Base-by-base conservation (phyloP, 2,113 vertebrate genomes). In the Prochilodus magdalenae region DNA sequence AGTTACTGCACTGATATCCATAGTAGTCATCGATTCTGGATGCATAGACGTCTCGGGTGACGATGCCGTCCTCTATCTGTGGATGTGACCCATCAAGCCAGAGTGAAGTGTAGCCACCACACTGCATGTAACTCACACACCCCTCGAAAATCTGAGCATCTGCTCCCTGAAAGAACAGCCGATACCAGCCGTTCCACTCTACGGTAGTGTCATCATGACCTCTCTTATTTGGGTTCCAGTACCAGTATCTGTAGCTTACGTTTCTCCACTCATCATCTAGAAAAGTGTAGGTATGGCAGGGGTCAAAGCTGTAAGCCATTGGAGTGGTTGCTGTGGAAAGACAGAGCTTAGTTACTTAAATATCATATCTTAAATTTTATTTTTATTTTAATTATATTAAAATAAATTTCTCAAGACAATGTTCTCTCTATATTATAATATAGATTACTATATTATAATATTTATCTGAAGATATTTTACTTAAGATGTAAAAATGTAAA, bases 121-220 rank as follows among this genome's bases (percentile, higher is more conserved):
- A 77, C 22, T 4, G 16, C 6, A 2, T 16, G 0, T 0, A 0
- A 3, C 6, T 24, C 22, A 67, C 47, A 77, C 75, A 77, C 5
- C 44, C 14, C 26, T 78, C 76, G 36, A 49, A 13, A n/a, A 78
- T 57, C 1, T 53, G 30, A 55, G 29, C 65, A 5, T n/a, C 5
- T 55, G 20, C 8, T 0, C 4, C 4, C 0, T 78, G 5, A 13
- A 69, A 1, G 5, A 24, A 78, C 5, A 78, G 76, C 22, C 65
- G 63, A 69, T 78, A 78, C 63, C 76, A 78, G 76, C 63, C 63
- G 3, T 18, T 65, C 75, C 75, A 77, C 5, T 1, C 51, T 24
- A 30, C 12, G 40, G 3, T 0, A 0, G 0, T 0, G 77, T 69
- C 76, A 55, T n/a, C 2, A 33, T 27, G 55, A 0, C 0, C 16